Evolutionary conservation across 2,888 invertebrate genomes (phyloP), one percentile per base, ranked within the genome.

Genomic region (Noctua janthe): DNA sequence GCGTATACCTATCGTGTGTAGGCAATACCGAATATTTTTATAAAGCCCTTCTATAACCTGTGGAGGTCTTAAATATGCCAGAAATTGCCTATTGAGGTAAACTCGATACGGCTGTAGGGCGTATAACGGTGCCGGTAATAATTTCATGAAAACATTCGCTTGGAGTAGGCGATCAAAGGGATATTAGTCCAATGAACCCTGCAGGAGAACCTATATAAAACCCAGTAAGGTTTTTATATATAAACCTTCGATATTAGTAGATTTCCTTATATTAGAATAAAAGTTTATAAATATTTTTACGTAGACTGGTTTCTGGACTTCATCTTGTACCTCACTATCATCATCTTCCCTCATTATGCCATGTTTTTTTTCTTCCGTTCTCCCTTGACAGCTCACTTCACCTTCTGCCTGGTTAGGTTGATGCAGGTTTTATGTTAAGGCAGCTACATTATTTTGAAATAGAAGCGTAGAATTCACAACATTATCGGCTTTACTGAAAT

Each of bases 101-200:
- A 86, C 72, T 66, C 74, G 47, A 86, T 78, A 81, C 78, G 70
- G 71, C n/a, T 47, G 76, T 72, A 73, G 64, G 59, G 71, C 43
- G 80, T 72, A 39, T 59, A 81, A 78, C 80, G 73, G 77, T 80
- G 84, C 78, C 85, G 76, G 78, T 85, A 88, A 89, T 90, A 86
- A 92, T 90, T 91, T 91, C 83, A 80, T 88, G 83, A 84, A 88
- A 89, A 86, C 83, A 88, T 88, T 85, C 81, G 80, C 72, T 74
- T 29, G n/a, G 78, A 78, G 85, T 82, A 82, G 80, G 85, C 84
- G 89, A 91, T 92, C 92, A 92, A 92, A 92, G 91, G 89, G 80
- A 77, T 86, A 86, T 90, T 89, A 84, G 88, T 84, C 72, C 89
- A 89, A 88, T 89, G 90, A 90, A 90, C 89, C 86, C 59, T 84